These are phyloP conservation scores for Philopedon plagiatum DNA, from an alignment of 2,888 invertebrate genomes.

Conservation along the genomic window DNA sequence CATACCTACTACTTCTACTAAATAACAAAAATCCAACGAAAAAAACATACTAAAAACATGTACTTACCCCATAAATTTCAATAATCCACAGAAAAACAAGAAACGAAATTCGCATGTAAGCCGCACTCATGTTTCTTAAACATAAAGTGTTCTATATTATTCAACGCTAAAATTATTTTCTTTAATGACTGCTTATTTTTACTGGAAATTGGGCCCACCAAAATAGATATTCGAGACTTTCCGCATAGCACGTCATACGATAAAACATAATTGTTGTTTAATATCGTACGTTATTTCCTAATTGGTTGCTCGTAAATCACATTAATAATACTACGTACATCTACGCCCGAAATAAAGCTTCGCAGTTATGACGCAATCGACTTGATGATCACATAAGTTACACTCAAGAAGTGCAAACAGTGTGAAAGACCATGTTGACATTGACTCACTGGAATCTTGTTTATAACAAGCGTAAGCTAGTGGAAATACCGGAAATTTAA, in stretches of 20 bases:
- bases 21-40: no score
- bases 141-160: not conserved
- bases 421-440: not conserved
- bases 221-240: conserved; percentile 19
- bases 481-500: no score
- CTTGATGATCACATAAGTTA: no score
- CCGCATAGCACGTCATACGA: not conserved
- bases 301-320: no score
- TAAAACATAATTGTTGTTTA: no score
- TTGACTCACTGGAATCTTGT: not conserved
- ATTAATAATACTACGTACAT: no score
- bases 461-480: no score
- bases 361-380: no score
- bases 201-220: conserved; percentile 22
- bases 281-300: no score
- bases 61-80: not conserved
- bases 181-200: conserved; percentile 25
- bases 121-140: not conserved
- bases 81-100: not conserved
- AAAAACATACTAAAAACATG: not conserved
- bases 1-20: no score
- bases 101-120: not conserved
- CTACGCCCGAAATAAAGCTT: no score
- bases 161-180: not conserved
- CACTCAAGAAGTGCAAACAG: no score